Percentiles rank a stretch among this genome's conserved stretches.
phyloP scores from a whole-genome alignment of 1,140 invertebrate genomes.

The Hylaeus anthracinus region DNA sequence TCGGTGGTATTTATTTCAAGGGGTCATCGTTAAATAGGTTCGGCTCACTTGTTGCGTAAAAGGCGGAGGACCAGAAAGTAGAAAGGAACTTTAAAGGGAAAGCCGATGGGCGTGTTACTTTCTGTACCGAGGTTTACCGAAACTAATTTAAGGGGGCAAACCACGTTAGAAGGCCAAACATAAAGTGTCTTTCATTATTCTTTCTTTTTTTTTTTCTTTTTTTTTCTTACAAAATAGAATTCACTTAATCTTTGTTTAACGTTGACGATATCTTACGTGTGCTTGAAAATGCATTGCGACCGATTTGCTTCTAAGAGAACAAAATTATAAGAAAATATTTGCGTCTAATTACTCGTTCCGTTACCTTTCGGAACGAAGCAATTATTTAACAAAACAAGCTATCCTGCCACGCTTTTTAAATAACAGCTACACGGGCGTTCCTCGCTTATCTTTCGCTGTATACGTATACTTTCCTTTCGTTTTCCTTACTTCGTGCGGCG shows the following conservation, averaged over 20 bases:
- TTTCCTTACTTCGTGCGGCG: neutral
- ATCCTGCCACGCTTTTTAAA: slow-evolving; percentile 5
- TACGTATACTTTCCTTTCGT: neutral
- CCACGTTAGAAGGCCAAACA: too few relatives aligned
- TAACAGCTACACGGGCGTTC: slow-evolving; percentile 14
- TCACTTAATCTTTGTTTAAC: too few relatives aligned
- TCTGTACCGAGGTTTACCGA: too few relatives aligned
- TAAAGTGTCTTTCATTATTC: too few relatives aligned
- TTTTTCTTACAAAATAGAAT: too few relatives aligned
- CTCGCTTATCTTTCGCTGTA: neutral
- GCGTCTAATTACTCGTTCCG: neutral
- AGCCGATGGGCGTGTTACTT: neutral
- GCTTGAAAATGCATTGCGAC: too few relatives aligned
- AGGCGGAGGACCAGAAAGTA: neutral
- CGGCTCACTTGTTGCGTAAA: slow-evolving; percentile 36
- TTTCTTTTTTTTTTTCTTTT: too few relatives aligned
- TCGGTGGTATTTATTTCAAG: neutral
- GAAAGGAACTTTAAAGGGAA: neutral
- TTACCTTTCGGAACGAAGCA: neutral
- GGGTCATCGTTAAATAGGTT: slow-evolving; percentile 12
- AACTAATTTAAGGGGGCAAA: too few relatives aligned
- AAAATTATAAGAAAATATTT: too few relatives aligned
- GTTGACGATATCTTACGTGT: too few relatives aligned
- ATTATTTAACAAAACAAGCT: neutral
- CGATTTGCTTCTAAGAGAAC: too few relatives aligned